These are phyloP conservation scores for Polyodon spathula DNA, from an alignment of 2,113 vertebrate genomes.

Conservation along the genomic window DNA sequence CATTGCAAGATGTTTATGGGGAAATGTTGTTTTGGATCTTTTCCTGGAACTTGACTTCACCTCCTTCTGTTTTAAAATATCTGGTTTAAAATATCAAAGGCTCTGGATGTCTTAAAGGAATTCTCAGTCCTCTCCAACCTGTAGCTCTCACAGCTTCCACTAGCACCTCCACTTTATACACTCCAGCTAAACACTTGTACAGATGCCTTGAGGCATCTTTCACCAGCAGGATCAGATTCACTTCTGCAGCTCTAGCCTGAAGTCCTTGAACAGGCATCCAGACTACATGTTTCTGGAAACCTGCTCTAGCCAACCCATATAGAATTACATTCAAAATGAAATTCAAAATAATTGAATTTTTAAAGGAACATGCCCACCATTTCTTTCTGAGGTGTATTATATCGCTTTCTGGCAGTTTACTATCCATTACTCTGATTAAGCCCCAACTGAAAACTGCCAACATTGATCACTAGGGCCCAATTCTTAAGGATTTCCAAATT, in stretches of 20 bases:
- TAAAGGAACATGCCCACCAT: too few relatives aligned
- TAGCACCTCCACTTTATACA: constrained; percentile 15
- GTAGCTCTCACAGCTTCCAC: constrained; percentile 20
- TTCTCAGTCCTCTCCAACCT: constrained; percentile 29
- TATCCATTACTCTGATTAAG: too few relatives aligned
- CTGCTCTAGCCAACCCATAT: background rate
- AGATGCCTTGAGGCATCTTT: constrained; percentile 59
- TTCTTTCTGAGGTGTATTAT: too few relatives aligned
- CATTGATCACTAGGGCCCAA: too few relatives aligned
- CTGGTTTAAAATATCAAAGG: constrained; percentile 72
- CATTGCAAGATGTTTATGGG: constrained; percentile 35
- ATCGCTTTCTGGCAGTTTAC: too few relatives aligned
- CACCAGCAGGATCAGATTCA: constrained; percentile 63
- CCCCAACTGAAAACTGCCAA: too few relatives aligned
- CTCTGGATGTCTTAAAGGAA: constrained; percentile 34
- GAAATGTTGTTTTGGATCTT: constrained; percentile 35
- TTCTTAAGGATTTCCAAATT: too few relatives aligned
- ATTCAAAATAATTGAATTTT: too few relatives aligned
- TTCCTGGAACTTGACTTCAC: constrained; percentile 19
- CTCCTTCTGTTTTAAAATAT: constrained; percentile 38
- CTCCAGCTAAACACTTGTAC: constrained; percentile 32
- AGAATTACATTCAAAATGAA: background rate
- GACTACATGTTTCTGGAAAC: background rate
- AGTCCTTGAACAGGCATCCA: constrained; percentile 44
- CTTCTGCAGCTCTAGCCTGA: constrained; percentile 13